Evolutionary conservation across 2,888 invertebrate genomes (phyloP), one percentile per base, ranked within the genome.

Genomic region (Lamellibrachia satsuma): DNA sequence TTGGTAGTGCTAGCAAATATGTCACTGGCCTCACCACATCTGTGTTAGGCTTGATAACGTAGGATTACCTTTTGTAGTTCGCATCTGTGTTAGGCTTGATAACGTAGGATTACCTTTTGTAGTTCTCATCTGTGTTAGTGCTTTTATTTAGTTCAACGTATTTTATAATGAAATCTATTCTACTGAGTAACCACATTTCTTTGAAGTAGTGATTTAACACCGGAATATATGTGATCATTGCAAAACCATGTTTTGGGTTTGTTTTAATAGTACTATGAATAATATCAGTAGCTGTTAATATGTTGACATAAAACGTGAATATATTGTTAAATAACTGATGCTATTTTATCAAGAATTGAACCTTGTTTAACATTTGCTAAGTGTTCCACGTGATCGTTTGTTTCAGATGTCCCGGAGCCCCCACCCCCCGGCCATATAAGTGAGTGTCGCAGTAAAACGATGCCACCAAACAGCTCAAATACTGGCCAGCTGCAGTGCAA

Each of bases 371-470:
- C 55, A 6, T 75, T 15, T 22, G 75, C 75, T n/a, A 1, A 75
- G 22, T 15, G 6, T 75, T 75, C 6, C 75, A 75, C 6, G 15
- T n/a, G n/a, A 22, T 3, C n/a, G 75, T 75, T 75, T 75, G 22
- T 75, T 75, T 75, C 75, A 75, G 75, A 75, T 75, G 75, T 15
- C 22, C 6, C 22, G 15, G 75, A 75, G 75, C 22, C 22, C 22
- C 15, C 11, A 6, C 22, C 75, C 22, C 75, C 75, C 3, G 22
- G 75, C 22, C 75, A 75, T 15, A 75, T 75, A 75, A 75, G 75
- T 75, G 75, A 95, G 91, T 94, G 95, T 52, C 94, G 95, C 55
- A 95, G 95, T 93, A 95, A 96, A 93, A 96, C 95, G 9, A 95
- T 95, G 95, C 95, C 96, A n/a, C 92, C 92, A 91, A 90, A 52